These are phyloP conservation scores for Lepidocolaptes lacrymiger DNA, from an alignment of 2,797 vertebrate genomes.

Conservation along the genomic window DNA sequence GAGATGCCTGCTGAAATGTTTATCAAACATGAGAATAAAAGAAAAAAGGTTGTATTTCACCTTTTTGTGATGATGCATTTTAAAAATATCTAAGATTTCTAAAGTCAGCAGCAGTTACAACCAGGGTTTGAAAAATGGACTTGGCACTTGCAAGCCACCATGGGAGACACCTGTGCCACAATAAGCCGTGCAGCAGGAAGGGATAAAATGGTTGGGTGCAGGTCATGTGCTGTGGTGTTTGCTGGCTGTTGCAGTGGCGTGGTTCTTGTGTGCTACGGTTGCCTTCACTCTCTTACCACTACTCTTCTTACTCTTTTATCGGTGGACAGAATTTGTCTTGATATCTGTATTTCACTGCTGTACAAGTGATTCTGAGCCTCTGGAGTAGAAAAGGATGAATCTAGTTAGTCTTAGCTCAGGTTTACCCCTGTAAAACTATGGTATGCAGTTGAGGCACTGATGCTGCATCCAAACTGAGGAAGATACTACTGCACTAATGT, in stretches of 20 bases:
- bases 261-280: background rate
- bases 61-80: background rate
- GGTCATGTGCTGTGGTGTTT: background rate
- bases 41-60: background rate
- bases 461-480: conserved; percentile 50
- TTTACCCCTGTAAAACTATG: background rate
- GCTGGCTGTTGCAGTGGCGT: background rate
- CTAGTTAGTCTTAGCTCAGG: background rate
- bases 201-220: background rate
- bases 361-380: background rate
- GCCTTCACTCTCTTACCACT: background rate
- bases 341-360: background rate
- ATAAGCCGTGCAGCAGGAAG: background rate
- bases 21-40: conserved; percentile 4
- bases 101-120: background rate
- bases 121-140: conserved; percentile 10
- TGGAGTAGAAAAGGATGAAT: background rate
- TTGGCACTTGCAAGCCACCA: background rate
- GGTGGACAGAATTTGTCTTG: background rate
- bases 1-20: conserved; percentile 22
- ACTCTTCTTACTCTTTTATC: background rate
- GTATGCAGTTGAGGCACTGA: background rate
- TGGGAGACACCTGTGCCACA: conserved; percentile 28
- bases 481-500: conserved; percentile 63
- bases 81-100: background rate